Conservation (phyloP, 1,140 invertebrate species). For the Aphelinus atriplicis region DNA sequence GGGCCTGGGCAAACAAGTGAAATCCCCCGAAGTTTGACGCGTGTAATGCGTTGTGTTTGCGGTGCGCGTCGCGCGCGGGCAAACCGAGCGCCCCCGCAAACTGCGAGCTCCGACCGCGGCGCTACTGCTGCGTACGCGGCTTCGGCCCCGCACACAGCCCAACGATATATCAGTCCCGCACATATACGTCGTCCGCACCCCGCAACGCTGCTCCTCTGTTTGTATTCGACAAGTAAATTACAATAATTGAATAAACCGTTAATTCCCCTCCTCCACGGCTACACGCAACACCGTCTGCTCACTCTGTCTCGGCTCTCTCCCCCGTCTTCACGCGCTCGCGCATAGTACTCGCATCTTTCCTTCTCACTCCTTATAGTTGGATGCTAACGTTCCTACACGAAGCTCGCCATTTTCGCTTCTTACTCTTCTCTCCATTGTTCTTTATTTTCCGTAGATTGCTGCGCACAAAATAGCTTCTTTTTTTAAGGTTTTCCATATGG, state of each 20-base stretch:
- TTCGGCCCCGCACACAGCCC: neutral
- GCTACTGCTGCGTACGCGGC: no score
- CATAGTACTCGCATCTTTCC: no score
- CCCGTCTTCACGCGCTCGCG: no score
- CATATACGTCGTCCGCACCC: neutral
- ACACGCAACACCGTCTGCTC: neutral
- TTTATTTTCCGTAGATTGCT: no score
- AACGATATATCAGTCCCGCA: neutral
- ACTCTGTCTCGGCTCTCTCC: neutral
- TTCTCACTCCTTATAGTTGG: no score
- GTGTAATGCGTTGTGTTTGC: conserved; percentile 38
- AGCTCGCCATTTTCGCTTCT: no score
- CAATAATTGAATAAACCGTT: conserved; percentile 66
- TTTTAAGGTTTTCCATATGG: no score
- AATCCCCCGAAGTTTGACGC: conserved; percentile 25
- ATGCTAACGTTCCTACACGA: no score
- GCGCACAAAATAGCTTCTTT: no score
- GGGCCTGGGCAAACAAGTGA: conserved; percentile 23
- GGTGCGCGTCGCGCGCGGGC: conserved; percentile 17
- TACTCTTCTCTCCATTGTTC: no score
- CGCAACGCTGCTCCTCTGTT: conserved; percentile 42
- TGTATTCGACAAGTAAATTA: conserved; percentile 65
- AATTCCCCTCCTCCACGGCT: conserved; percentile 49
- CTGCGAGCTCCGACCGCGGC: no score
- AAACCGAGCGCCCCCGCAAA: no score